Evolutionary conservation across 1,140 invertebrate genomes (phyloP).

Genomic region (Physella acuta): DNA sequence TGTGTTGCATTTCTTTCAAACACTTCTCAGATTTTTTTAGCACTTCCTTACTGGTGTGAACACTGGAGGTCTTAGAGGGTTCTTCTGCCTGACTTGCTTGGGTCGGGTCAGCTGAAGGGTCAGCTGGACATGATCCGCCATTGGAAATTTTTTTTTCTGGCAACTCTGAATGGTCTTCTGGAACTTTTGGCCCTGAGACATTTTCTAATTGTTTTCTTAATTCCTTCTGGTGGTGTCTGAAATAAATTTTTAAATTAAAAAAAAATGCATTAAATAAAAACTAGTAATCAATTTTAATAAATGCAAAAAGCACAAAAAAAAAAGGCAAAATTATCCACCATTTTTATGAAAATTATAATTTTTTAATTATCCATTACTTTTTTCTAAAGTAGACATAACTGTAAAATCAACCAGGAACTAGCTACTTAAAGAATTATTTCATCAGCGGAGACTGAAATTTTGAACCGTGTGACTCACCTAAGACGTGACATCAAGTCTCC

Average conservation of each 20-base stretch:
- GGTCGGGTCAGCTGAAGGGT: not conserved
- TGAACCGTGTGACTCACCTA: slow-evolving; percentile 39
- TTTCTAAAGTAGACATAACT: not conserved
- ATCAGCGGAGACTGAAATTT: not conserved
- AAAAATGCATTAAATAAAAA: not conserved
- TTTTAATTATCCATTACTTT: not conserved
- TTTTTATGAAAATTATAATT: too few species aligned
- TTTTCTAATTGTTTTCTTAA: slow-evolving; percentile 1
- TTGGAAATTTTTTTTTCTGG: not conserved
- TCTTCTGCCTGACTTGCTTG: too few species aligned
- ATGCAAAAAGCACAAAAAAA: too few species aligned
- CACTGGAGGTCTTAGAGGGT: not conserved
- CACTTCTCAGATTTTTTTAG: slow-evolving; percentile 21
- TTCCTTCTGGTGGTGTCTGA: slow-evolving; percentile 23
- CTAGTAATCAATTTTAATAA: too few species aligned
- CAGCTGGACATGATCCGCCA: too few species aligned
- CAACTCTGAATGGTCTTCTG: not conserved
- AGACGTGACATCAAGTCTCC: slow-evolving; percentile 40
- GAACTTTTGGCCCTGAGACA: not conserved
- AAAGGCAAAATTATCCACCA: too few species aligned
- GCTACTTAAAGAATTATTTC: not conserved
- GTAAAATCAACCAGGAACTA: not conserved
- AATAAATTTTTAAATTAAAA: not conserved
- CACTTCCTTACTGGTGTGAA: not conserved
- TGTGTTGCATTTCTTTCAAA: slow-evolving; percentile 22